Evolutionary conservation across 2,888 invertebrate species (phyloP), one percentile per base, ranked within the genome.

Genomic region (Papilio gigon): DNA sequence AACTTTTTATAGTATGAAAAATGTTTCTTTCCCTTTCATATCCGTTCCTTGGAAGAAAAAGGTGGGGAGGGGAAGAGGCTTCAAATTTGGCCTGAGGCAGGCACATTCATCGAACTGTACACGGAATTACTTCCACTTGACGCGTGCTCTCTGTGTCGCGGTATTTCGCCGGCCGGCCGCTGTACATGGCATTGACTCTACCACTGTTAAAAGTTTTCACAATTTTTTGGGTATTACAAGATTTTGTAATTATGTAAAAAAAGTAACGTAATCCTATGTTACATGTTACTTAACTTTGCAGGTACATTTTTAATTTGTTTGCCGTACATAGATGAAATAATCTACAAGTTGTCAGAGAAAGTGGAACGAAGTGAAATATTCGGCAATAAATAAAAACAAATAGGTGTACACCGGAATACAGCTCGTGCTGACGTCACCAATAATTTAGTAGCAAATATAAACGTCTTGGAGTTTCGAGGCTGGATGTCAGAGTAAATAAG

Each of bases 381-480:
- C 25, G 5, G 25, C 9, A 60, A 60, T 60, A 60, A 60, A 59
- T 44, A 44, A 62, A 44, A 62, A 30, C 40, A 44, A 62, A 44
- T 25, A 56, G n/a, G n/a, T n/a, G n/a, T 12, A 14, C 3, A 20
- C 9, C 8, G 17, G 25, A 11, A 35, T 30, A 56, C 25, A 4
- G 53, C 12, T 56, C 27, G 12, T 40, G 53, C 40, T 56, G 65
- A 56, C 53, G 56, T 53, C 56, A 40, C 65, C 25, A 8, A 65
- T 56, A 56, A 65, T 65, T 65, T 30, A 65, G 40, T 56, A 37
- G 40, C 40, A 56, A 40, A 65, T 56, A 64, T 64, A 64, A 64
- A 53, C 9, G 17, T 53, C 37, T 35, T 30, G 4, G 33, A 14
- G 64, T 27, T 50, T 25, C n/a, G n/a, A 50, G 9, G 2, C 50